phyloP scores from a whole-genome alignment of 2,113 vertebrate genomes.

The Zosterops pallidus region DNA sequence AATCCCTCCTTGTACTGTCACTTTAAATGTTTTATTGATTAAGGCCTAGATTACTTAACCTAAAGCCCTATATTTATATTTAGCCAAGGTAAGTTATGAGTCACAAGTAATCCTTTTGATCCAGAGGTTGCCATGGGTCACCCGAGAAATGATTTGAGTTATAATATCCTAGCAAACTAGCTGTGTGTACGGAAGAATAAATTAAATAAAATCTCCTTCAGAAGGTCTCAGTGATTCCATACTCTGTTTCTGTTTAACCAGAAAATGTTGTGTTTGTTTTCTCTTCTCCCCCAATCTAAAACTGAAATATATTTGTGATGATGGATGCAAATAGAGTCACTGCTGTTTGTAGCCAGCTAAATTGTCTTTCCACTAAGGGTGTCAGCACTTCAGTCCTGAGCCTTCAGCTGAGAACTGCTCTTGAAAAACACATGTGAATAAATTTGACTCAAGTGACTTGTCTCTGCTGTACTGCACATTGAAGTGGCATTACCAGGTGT shows the following conservation, averaged over 20 bases:
- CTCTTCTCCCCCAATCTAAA: conserved; percentile 21
- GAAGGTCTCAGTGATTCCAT: background rate
- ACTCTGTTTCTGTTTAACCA: conserved; percentile 60
- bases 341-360: conserved; percentile 11
- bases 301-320: conserved; percentile 7
- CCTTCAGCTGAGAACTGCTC: background rate
- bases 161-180: conserved; percentile 65
- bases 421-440: background rate
- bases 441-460: background rate
- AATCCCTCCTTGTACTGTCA: conserved; percentile 58
- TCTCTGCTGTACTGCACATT: background rate
- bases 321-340: background rate
- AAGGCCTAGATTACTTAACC: conserved; percentile 70
- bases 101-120: conserved; percentile 72
- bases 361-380: conserved; percentile 11
- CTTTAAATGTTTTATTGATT: conserved; percentile 73
- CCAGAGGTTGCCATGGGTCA: conserved; percentile 67
- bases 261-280: conserved; percentile 54
- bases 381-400: background rate
- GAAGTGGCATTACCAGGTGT: background rate
- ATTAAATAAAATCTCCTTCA: conserved; percentile 65
- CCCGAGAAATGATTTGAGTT: conserved; percentile 67
- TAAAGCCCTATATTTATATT: conserved; percentile 70
- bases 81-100: conserved; percentile 71
- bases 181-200: conserved; percentile 60